A percentile compares a stretch with the other conserved stretches of the same genome.
phyloP scores from a whole-genome alignment of 1,140 invertebrate genomes.

The Drosophila mauritiana region DNA sequence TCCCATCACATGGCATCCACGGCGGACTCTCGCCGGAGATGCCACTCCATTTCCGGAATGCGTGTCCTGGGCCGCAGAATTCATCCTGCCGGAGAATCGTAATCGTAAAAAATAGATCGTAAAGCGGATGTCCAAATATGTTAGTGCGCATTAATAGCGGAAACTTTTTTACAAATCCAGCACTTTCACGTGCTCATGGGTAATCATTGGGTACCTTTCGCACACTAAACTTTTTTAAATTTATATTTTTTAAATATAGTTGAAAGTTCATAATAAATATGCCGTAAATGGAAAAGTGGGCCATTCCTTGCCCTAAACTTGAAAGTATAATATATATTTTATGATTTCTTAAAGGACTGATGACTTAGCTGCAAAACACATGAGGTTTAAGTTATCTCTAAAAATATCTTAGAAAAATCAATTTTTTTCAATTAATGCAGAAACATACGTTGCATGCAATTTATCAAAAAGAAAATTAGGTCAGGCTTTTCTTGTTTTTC shows the following conservation, averaged over 20 bases:
- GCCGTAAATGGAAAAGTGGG: background rate
- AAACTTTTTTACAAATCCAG: constrained; percentile 34
- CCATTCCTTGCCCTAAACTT: background rate
- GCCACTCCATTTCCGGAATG: constrained; percentile 47
- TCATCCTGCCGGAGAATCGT: constrained; percentile 39
- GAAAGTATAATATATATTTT: background rate
- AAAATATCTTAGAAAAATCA: background rate
- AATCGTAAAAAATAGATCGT: constrained; percentile 68
- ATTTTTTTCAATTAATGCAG: background rate
- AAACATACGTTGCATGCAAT: background rate
- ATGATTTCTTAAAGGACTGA: background rate
- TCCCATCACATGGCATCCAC: constrained; percentile 18
- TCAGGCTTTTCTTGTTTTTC: background rate
- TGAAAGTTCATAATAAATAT: constrained; percentile 4
- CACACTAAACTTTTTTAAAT: background rate
- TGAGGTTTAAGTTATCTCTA: background rate
- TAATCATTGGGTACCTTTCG: constrained; percentile 4
- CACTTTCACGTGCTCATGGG: constrained; percentile 9
- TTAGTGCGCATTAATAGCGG: constrained; percentile 37
- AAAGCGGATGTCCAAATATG: constrained; percentile 60
- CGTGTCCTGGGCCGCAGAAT: constrained; percentile 24
- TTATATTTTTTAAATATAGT: constrained; percentile 20
- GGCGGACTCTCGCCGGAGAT: constrained; percentile 23
- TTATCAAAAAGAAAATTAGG: background rate
- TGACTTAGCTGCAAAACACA: background rate